Conservation (phyloP, 2,888 invertebrate genomes). For the Leptinotarsa rubiginosa region DNA sequence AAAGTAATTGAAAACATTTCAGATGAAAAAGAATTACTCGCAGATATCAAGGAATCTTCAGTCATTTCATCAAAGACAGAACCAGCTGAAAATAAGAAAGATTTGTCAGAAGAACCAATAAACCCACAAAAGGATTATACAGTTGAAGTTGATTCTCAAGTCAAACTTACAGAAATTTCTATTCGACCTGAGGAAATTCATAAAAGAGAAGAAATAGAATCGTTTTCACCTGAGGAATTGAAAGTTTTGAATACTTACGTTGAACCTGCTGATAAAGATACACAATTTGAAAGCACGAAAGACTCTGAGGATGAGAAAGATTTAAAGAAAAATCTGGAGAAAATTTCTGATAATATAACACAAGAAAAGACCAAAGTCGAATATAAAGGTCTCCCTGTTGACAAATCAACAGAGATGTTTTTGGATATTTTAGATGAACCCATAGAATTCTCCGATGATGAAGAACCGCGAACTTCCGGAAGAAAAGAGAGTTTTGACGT, state of each 20-base stretch:
- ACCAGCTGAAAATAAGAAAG: not conserved
- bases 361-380: constrained; percentile 34
- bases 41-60: not conserved
- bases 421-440: constrained; percentile 56
- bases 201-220: not conserved
- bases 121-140: not conserved
- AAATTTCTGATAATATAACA: not conserved
- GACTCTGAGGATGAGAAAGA: no score
- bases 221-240: not conserved
- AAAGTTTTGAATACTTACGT: not conserved
- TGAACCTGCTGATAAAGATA: no score
- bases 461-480: constrained; percentile 29
- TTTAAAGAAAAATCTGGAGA: not conserved
- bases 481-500: no score
- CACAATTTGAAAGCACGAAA: no score
- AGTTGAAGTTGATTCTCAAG: not conserved
- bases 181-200: not conserved
- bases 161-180: not conserved
- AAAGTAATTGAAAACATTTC: not conserved
- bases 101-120: not conserved
- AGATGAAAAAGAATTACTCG: no score
- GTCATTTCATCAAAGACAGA: no score
- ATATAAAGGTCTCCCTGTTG: constrained; percentile 51
- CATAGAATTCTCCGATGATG: constrained; percentile 54
- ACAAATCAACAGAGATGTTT: constrained; percentile 47